Evolutionary conservation across 2,797 vertebrate genomes (phyloP).

Genomic region (Numenius phaeopus): DNA sequence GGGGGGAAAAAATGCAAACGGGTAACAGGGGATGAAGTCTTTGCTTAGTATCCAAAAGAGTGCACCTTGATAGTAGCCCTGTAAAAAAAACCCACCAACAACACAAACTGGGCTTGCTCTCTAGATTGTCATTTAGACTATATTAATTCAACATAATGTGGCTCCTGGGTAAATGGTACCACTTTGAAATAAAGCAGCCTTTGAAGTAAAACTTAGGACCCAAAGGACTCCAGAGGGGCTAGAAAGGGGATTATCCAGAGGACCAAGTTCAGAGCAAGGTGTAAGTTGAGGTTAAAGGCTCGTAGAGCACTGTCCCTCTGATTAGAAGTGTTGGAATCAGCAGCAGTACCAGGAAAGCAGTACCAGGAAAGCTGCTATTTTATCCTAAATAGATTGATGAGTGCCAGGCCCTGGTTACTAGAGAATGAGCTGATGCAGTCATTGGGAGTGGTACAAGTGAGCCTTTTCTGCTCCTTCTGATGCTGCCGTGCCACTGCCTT

Average conservation of each 20-base stretch:
- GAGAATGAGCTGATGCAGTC: not conserved
- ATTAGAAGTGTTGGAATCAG: not conserved
- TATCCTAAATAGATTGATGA: not conserved
- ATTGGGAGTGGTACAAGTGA: not conserved
- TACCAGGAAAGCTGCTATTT: not conserved
- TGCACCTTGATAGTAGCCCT: not conserved
- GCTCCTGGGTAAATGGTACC: not conserved
- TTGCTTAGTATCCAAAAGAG: not conserved
- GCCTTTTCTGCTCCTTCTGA: not conserved
- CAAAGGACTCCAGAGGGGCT: not conserved
- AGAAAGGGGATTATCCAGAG: not conserved
- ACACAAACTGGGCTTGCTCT: not conserved
- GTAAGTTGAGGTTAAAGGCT: not conserved
- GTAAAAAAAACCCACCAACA: not conserved
- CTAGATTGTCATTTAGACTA: not conserved
- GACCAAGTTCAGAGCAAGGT: not conserved
- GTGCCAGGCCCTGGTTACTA: not conserved
- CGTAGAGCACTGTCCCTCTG: not conserved
- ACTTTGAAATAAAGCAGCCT: not conserved
- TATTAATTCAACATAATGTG: not conserved
- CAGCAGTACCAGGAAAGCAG: not conserved
- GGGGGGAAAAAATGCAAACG: not conserved
- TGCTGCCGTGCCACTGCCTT: not conserved
- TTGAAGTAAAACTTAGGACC: not conserved
- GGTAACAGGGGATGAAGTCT: not conserved